Evolutionary conservation across 37 sponge, comb jelly and placozoan species (phyloP), one percentile per base, ranked within the genome.

Genomic region (Geodia barretti): DNA sequence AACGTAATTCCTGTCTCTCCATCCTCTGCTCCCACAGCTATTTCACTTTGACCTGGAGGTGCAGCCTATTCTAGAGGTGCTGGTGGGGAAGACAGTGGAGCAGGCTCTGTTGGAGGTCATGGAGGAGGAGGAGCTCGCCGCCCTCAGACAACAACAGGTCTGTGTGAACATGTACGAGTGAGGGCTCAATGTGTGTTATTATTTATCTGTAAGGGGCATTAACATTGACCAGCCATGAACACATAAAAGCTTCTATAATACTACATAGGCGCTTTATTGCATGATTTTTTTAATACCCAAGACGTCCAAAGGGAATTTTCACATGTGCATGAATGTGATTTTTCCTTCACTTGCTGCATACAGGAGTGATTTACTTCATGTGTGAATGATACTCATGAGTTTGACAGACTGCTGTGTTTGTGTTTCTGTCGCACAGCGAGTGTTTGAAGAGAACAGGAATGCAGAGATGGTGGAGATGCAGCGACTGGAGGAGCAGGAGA

Each of bases 61-160:
- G 60, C 82, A 86, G 68, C 99, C 99, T n/a, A 91, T 98, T 31
- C 72, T 98, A 37, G 95, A 96, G 76, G 99, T 98, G 2, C 76
- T 98, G 83, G 99, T 98, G n/a, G 99, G 97, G 23, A 98, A 98
- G 91, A 96, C 99, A 11, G 89, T 98, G 60, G 99, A 98, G 70
- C 99, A 98, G 69, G 94, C 99, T 19, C 89, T 98, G 60, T 37
- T 98, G 83, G 99, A 98, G 38, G 99, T 98, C 31, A 93, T 98
- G 96, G 99, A 98, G 75, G 99, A 98, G 70, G 99, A 98, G 74
- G 99, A 98, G 39, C 85, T 98, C 30, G 94, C 97, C 1, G 80
- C 41, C 30, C 89, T 98, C 59, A 86, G 95, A 60, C 84, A 75
- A 37, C 94, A 96, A 63, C 98, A 95, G 90, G 95, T 94, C 26